Evolutionary conservation across 1,140 invertebrate species (phyloP).

Genomic region (Drosophila cardini): DNA sequence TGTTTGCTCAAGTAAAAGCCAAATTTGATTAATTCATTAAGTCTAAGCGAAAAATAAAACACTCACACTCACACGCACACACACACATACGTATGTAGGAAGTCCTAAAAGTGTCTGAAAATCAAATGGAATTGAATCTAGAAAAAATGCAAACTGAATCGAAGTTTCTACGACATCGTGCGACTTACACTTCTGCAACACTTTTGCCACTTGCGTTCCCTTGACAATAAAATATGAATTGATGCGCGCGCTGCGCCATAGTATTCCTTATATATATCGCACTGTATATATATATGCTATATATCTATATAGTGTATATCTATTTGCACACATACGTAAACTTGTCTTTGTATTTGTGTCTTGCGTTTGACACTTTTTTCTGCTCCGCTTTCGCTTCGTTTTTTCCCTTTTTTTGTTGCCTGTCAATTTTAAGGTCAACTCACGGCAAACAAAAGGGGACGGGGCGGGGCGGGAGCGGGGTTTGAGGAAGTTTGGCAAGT

Average conservation of each 20-base stretch:
- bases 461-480: too few species aligned
- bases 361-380: constrained; percentile 42
- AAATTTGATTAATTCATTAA: constrained; percentile 70
- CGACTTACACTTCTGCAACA: background rate
- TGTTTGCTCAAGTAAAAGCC: constrained; percentile 70
- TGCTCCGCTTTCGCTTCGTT: constrained; percentile 4
- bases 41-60: constrained; percentile 16
- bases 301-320: background rate
- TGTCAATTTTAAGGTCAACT: constrained; percentile 57
- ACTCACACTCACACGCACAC: constrained; percentile 2
- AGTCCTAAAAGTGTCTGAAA: constrained; percentile 24
- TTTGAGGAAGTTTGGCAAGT: too few species aligned
- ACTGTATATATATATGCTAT: constrained; percentile 6
- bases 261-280: constrained; percentile 22
- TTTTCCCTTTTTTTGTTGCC: constrained; percentile 11
- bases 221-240: constrained; percentile 67
- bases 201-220: constrained; percentile 20
- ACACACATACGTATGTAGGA: constrained; percentile 1
- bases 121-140: too few species aligned
- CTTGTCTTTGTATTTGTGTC: constrained; percentile 10
- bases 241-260: constrained; percentile 60
- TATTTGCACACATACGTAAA: constrained; percentile 2
- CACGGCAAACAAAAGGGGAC: constrained; percentile 4
- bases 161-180: constrained; percentile 1
- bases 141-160: constrained; percentile 9